These are phyloP conservation scores for Neomorphus geoffroyi DNA, from an alignment of 2,797 vertebrate genomes.

Conservation along the genomic window DNA sequence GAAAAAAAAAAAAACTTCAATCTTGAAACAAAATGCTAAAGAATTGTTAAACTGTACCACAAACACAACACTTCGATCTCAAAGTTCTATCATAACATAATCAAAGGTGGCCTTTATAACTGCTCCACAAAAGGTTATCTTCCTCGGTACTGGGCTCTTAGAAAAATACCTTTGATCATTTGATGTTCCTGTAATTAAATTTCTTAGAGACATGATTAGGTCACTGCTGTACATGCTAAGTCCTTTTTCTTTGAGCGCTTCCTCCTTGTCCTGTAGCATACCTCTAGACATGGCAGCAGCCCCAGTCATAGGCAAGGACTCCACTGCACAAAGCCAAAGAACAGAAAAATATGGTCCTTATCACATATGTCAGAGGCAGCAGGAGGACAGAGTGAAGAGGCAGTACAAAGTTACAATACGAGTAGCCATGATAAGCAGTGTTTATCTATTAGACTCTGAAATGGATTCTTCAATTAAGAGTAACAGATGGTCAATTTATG, in stretches of 20 bases:
- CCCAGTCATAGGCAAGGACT: not conserved
- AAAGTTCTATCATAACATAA: not conserved
- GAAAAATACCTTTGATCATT: not conserved
- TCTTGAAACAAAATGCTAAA: not conserved
- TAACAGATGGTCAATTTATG: not conserved
- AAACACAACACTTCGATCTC: not conserved
- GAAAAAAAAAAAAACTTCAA: not conserved
- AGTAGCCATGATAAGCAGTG: not conserved
- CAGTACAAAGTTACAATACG: not conserved
- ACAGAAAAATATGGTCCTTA: not conserved
- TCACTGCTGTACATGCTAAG: not conserved
- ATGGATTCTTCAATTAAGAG: constrained; percentile 10
- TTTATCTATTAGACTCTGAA: constrained; percentile 15
- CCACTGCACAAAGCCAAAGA: not conserved
- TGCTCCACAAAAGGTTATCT: not conserved
- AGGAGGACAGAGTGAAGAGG: not conserved
- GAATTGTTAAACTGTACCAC: not conserved
- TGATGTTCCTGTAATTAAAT: not conserved
- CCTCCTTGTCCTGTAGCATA: not conserved
- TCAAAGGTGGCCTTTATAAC: not conserved
- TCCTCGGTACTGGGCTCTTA: not conserved
- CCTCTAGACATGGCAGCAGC: not conserved
- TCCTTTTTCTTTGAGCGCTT: not conserved
- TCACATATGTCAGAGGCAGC: not conserved
- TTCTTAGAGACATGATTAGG: not conserved